phyloP scores from a whole-genome alignment of 2,113 vertebrate species.

The Corythornis cristatus region DNA sequence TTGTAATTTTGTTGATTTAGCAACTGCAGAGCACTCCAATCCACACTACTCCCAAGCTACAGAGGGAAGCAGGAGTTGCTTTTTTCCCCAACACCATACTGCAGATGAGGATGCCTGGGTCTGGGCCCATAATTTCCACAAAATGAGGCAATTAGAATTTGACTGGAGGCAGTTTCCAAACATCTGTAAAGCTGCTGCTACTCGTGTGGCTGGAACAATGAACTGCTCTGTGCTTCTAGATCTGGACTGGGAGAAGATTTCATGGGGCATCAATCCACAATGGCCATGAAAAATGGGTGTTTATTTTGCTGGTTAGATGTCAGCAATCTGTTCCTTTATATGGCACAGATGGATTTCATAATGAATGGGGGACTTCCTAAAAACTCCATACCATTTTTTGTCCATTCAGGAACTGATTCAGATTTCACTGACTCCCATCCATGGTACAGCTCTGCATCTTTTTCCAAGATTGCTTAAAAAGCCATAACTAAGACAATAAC shows the following conservation, averaged over 20 bases:
- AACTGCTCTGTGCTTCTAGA: not conserved
- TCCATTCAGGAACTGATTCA: not conserved
- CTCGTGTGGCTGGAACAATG: not conserved
- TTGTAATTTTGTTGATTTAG: not conserved
- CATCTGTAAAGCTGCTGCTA: slow-evolving; percentile 3
- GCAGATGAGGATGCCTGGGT: not conserved
- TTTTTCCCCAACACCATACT: not conserved
- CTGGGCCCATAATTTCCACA: not conserved
- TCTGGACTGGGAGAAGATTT: not conserved
- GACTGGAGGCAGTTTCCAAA: not conserved
- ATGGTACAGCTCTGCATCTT: not conserved
- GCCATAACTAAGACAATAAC: not conserved
- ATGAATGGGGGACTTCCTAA: not conserved
- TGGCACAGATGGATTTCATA: slow-evolving; percentile 4
- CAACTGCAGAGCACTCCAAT: not conserved
- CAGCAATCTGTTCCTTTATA: slow-evolving; percentile 15
- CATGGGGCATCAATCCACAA: not conserved
- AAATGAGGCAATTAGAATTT: slow-evolving; percentile 47
- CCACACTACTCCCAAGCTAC: not conserved
- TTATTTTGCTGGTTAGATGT: slow-evolving; percentile 2
- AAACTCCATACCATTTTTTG: not conserved
- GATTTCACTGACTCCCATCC: not conserved
- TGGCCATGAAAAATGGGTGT: not conserved
- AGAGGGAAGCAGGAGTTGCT: not conserved
- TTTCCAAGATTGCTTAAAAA: not conserved